phyloP scores from a whole-genome alignment of 1,140 invertebrate species.

The Pseudoatta argentina region DNA sequence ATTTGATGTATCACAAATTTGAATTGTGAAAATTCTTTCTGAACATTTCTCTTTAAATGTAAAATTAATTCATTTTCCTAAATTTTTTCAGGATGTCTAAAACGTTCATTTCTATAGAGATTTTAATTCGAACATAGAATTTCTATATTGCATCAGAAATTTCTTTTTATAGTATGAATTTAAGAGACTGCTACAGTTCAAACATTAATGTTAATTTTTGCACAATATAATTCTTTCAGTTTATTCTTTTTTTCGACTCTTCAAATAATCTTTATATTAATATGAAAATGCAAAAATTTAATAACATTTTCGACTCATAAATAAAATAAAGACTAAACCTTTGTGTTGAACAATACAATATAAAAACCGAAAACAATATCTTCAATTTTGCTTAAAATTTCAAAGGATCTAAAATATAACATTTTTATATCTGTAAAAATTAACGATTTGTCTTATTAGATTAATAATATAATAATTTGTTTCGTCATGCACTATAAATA shows the following conservation, averaged over 20 bases:
- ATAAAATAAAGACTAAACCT: conserved; percentile 4
- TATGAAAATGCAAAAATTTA: not conserved
- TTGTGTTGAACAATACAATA: not conserved
- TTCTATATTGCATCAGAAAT: not conserved
- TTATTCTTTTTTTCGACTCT: not conserved
- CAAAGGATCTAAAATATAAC: not conserved
- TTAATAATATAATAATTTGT: conserved; percentile 12
- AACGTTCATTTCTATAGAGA: not conserved
- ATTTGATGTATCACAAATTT: conserved; percentile 67
- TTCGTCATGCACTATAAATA: not conserved
- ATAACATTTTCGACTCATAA: not conserved
- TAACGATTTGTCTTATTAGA: conserved; percentile 22
- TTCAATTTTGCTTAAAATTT: conserved; percentile 15
- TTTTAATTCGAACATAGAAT: not conserved
- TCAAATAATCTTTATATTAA: conserved; percentile 9
- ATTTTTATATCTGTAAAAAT: conserved; percentile 3
- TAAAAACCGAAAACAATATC: not conserved
- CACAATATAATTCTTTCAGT: not conserved
- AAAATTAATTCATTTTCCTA: conserved; percentile 56
- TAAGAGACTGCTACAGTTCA: not conserved
- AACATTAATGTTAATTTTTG: not conserved
- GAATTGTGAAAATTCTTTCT: conserved; percentile 61
- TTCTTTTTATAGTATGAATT: not conserved
- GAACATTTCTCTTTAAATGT: conserved; percentile 38
- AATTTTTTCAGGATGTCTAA: conserved; percentile 28